phyloP scores from a whole-genome alignment of 2,888 invertebrate genomes.

The Gryllus longicercus region DNA sequence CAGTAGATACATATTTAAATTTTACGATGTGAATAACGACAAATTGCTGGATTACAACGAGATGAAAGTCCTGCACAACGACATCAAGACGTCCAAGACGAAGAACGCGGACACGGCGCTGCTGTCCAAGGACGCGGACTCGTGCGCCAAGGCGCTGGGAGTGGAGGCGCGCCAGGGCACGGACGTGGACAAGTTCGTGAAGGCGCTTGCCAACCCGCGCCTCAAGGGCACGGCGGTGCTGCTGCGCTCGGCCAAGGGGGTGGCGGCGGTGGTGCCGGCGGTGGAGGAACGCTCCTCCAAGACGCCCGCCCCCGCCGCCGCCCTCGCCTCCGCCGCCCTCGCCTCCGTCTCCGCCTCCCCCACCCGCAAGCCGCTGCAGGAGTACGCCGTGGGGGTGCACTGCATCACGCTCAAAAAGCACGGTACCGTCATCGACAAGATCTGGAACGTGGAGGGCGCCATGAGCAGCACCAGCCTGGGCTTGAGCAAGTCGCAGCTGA shows the following conservation, averaged over 20 bases:
- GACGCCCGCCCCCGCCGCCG: neutral
- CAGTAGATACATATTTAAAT: constrained; percentile 65
- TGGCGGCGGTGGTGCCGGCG: neutral
- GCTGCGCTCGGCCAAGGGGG: constrained; percentile 54
- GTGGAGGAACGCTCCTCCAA: neutral
- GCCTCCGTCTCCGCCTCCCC: neutral
- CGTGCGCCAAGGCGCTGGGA: constrained; percentile 40
- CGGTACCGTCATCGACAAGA: constrained; percentile 55
- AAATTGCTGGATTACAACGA: constrained; percentile 55
- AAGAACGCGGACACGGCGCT: constrained; percentile 53
- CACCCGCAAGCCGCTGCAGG: constrained; percentile 18
- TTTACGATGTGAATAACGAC: constrained; percentile 56
- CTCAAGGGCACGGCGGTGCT: constrained; percentile 65
- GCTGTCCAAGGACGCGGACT: constrained; percentile 56
- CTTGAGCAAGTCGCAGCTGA: constrained; percentile 41
- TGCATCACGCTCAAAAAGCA: constrained; percentile 55
- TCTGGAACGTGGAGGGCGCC: neutral
- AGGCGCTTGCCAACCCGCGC: constrained; percentile 60
- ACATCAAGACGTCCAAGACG: constrained; percentile 54
- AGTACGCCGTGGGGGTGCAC: constrained; percentile 51
- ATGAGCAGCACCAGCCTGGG: neutral
- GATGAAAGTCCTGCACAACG: constrained; percentile 57
- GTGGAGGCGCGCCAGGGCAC: constrained; percentile 39
- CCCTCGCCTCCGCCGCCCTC: neutral
- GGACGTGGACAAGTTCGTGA: constrained; percentile 54